Conservation (phyloP, 2,888 invertebrate species). For the Tineola bisselliella region DNA sequence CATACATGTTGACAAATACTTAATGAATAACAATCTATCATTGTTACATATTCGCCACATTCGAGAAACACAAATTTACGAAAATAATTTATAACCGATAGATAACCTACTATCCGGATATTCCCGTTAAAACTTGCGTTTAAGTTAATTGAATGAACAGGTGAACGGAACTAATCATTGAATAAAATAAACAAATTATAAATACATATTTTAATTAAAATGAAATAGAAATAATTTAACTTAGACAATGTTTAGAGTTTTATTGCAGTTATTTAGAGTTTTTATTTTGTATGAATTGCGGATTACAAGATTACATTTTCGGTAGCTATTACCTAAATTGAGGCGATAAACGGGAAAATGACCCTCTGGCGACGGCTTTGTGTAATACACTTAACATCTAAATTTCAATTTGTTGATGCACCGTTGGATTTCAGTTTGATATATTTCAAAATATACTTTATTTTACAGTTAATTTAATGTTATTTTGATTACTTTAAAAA, state of each 20-base stretch:
- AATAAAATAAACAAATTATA: no score
- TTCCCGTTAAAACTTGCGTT: no score
- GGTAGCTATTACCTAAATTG: conserved; percentile 10
- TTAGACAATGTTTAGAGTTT: neutral
- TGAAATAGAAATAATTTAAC: no score
- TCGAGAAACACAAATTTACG: no score
- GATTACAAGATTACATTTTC: conserved; percentile 9
- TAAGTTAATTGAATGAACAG: no score
- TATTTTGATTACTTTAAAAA: neutral
- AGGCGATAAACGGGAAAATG: conserved; percentile 1
- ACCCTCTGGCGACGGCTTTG: neutral
- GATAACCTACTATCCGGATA: no score
- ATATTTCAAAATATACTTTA: neutral
- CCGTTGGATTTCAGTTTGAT: neutral
- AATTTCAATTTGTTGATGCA: conserved; percentile 7
- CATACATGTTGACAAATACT: no score
- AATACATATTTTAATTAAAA: no score
- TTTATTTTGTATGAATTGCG: neutral
- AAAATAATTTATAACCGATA: no score
- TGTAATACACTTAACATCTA: neutral
- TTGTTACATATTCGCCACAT: no score
- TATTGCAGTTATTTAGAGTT: neutral
- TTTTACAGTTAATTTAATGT: neutral
- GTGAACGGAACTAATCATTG: no score
- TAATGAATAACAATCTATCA: no score